Conservation (phyloP, 64 coral and sea anemone species). For the Dendronephthya gigantea region DNA sequence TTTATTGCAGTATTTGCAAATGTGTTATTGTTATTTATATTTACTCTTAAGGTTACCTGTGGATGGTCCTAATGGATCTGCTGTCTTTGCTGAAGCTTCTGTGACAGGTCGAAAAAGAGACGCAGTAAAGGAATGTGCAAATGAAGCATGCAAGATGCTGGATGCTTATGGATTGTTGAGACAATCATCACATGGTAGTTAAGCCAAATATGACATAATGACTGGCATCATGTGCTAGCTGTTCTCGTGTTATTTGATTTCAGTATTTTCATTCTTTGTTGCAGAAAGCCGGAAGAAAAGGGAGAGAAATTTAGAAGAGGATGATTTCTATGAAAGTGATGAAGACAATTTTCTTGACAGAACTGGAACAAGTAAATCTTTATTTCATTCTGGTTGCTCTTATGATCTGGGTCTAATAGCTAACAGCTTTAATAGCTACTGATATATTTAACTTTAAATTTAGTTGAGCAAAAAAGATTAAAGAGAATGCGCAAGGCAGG, state of each 20-base stretch:
- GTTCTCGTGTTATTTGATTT: too few species aligned
- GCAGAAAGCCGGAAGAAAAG: conserved; percentile 89
- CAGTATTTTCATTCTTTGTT: not conserved
- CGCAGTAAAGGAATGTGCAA: conserved; percentile 79
- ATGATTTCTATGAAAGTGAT: conserved; percentile 99
- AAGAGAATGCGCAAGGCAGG: conserved; percentile 52
- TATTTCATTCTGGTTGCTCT: not conserved
- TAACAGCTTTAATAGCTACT: too few species aligned
- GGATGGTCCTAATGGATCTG: conserved; percentile 61
- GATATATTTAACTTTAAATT: not conserved
- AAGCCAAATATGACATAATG: too few species aligned
- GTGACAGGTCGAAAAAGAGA: conserved; percentile 83
- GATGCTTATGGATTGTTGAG: conserved; percentile 80
- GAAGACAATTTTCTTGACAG: conserved; percentile 94
- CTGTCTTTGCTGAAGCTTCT: conserved; percentile 79
- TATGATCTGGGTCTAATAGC: too few species aligned
- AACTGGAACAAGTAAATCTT: conserved; percentile 71
- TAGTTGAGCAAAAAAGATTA: conserved; percentile 68
- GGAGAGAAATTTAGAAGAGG: conserved; percentile 88
- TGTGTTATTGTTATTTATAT: not conserved
- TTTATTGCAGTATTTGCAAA: too few species aligned
- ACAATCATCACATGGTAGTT: conserved; percentile 89
- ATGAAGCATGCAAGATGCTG: conserved; percentile 70
- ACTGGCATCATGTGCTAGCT: too few species aligned
- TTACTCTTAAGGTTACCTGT: conserved; percentile 50